Evolutionary conservation across 2,113 vertebrate genomes (phyloP), one percentile per base, ranked within the genome.

Genomic region (Regulus satrapa): DNA sequence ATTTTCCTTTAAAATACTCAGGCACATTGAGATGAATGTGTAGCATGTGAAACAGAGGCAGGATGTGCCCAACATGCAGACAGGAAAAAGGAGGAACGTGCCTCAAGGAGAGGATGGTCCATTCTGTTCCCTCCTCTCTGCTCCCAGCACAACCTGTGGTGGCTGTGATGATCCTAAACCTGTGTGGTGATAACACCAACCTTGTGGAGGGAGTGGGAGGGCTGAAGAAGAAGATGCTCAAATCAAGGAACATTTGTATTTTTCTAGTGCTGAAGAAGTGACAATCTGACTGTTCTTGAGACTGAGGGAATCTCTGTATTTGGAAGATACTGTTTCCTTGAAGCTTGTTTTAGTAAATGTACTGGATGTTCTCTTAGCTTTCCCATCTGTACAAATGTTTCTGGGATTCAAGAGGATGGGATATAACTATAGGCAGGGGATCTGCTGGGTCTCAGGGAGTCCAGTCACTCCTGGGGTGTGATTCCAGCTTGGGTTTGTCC

Each of bases 401-500:
- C 45, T 69, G 77, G 26, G 43, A 2, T 52, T 75, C 40, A 52
- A 75, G 58, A 36, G 34, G 7, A 26, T 13, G 21, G 14, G 15
- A 1, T 49, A 4, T 5, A 52, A n/a, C 18, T 12, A 6, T 3
- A 69, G 45, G 40, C 17, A 72, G 19, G 6, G 18, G 10, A 28
- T 73, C 41, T 88, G 45, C 66, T 88, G n/a, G n/a, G n/a, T 41
- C 46, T 7, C 13, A 58, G 29, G 16, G 28, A 62, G 16, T 20
- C 10, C 67, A 69, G 29, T 64, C 5, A 0, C 19, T n/a, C 1
- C 0, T 5, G 24, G 7, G 3, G 1, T 8, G 6, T 17, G 18
- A 72, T 52, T 88, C 28, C 64, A 68, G 38, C 36, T 91, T 68
- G 51, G 5, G 8, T 49, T 91, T 84, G 36, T 71, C 43, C 24